These are phyloP conservation scores for Ypsolopha scabrella DNA, from an alignment of 2,888 invertebrate species.

Conservation along the genomic window DNA sequence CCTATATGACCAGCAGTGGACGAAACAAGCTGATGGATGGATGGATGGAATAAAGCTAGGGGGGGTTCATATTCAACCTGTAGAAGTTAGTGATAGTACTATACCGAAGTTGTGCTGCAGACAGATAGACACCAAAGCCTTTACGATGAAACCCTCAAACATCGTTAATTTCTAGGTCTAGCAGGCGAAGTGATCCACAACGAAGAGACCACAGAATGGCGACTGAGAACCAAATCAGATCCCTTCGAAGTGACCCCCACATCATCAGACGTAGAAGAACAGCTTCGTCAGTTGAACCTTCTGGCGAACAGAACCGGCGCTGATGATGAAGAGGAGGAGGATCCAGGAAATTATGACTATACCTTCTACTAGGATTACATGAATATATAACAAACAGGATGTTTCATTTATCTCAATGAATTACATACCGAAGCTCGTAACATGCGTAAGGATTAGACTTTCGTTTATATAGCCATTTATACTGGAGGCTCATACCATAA, in stretches of 20 bases:
- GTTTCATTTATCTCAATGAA: slow-evolving; percentile 5
- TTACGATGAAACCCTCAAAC: no score
- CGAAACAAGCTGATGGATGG: no score
- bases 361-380: slow-evolving; percentile 40
- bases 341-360: slow-evolving; percentile 37
- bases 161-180: slow-evolving; percentile 29
- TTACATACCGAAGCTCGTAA: neutral
- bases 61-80: no score
- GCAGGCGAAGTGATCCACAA: slow-evolving; percentile 40
- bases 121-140: no score
- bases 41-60: no score
- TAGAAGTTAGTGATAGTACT: no score
- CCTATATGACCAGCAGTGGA: no score
- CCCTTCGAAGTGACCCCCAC: slow-evolving; percentile 18
- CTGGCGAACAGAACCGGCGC: slow-evolving; percentile 34
- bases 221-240: slow-evolving; percentile 28
- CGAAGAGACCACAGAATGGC: slow-evolving; percentile 23
- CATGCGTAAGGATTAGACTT: no score
- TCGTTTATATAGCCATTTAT: no score
- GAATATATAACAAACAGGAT: slow-evolving; percentile 13
- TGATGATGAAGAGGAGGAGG: slow-evolving; percentile 30
- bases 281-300: slow-evolving; percentile 42
- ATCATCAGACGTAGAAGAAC: slow-evolving; percentile 35
- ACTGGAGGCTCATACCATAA: no score
- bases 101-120: no score